Evolutionary conservation across 2,888 invertebrate species (phyloP), one percentile per base, ranked within the genome.

Genomic region (Caenorhabditis auriculariae): DNA sequence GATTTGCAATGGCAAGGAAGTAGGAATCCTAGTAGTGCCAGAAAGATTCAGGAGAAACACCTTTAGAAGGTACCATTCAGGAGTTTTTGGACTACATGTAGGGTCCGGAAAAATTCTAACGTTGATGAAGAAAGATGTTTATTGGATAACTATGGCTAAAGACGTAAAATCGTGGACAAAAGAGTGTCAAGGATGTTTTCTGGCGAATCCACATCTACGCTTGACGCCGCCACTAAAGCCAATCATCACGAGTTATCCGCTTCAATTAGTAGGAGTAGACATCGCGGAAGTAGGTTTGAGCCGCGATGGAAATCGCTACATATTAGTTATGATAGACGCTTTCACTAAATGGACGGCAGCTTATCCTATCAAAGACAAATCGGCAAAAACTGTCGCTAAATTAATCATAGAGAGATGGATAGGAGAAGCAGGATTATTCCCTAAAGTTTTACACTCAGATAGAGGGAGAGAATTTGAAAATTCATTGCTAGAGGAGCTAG

Each of bases 381-480:
- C 26, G 32, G 64, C 59, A 21, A 59, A 60, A 27, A 54, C 54
- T 0, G 61, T 67, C 0, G 53, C 51, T 0, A 39, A 63, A 27
- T 47, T 46, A 1, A 53, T 67, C 17, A 15, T 50, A 0, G 47
- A 45, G 5, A 42, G 42, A 32, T 62, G 66, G 66, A 39, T 60
- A 29, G 12, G 56, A 7, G 39, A 51, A 35, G 58, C 53, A 38
- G 55, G 53, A 19, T 43, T 54, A 26, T 51, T 50, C 26, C 55
- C 66, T 4, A 32, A 44, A n/a, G 35, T 7, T 1, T 9, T 66
- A 0, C 28, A 54, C 19, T 54, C 56, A 0, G 66, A 66, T 44
- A 52, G 54, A 21, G 66, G 66, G 0, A 38, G 17, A 6, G 62
- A 62, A 26, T 56, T 66, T 19, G 44, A 43, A 1, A 63, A 63